Evolutionary conservation across 2,797 vertebrate genomes (phyloP), one percentile per base, ranked within the genome.

Genomic region (Galaxias olidus): DNA sequence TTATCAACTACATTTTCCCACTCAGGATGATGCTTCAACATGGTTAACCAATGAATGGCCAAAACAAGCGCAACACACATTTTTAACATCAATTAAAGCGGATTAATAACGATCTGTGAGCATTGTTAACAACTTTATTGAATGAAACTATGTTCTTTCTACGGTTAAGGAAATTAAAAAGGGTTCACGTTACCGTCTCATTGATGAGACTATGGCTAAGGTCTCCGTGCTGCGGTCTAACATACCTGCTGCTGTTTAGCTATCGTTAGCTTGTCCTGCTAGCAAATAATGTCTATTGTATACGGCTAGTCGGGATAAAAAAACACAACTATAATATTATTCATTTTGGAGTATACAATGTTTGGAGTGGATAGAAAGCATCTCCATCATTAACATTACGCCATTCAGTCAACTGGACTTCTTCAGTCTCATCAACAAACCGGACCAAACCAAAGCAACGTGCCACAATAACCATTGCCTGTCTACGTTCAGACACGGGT

Each of bases 381-480:
- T 69, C 73, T 85, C 80, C 74, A 77, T 75, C 80, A 65, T 81
- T 84, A 76, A 84, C 79, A 62, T 83, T 43, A 63, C 65, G 72
- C 73, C 85, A 81, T 71, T 78, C 82, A 77, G 83, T 79, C 82
- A 40, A 65, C 84, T 82, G 87, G 89, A 89, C 88, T 85, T 85
- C 79, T 84, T 89, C 86, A 81, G 87, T 79, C 84, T 88, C 90
- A 85, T 91, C 91, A 92, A 92, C 92, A 93, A 91, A 92, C 92
- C 90, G 85, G 88, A 93, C 89, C 89, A 92, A 93, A 92, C 88
- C 91, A 90, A 89, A 92, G 90, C 92, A 93, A 91, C 92, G 91
- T 93, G 92, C 92, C 90, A 90, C 90, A 91, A 92, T 88, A 90
- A 90, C 84, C 90, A 88, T 71, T 80, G 87, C 86, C 87, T 84